Conservation (phyloP, 1,140 invertebrate species). For the Dermatophagoides farinae region DNA sequence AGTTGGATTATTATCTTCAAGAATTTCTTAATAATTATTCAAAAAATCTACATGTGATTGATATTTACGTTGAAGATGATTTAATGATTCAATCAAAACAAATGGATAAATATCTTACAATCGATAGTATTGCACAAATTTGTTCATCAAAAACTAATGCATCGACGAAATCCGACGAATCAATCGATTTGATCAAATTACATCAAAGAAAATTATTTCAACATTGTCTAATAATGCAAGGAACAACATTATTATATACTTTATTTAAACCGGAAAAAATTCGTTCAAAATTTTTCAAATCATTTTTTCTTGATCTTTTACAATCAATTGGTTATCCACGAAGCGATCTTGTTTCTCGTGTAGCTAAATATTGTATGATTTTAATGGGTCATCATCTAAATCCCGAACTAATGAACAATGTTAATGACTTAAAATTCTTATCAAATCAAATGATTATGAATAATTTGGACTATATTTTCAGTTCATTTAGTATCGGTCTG, state of each 20-base stretch:
- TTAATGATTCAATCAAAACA: neutral
- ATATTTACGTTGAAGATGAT: neutral
- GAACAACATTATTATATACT: neutral
- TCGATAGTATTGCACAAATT: neutral
- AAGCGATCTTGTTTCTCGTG: neutral
- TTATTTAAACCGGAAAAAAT: neutral
- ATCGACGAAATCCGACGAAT: neutral
- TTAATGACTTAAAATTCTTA: neutral
- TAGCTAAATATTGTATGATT: neutral
- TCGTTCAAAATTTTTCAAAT: neutral
- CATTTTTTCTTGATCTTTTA: neutral
- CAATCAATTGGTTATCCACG: neutral
- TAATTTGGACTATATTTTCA: conserved; percentile 3
- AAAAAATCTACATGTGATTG: neutral
- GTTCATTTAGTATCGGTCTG: neutral
- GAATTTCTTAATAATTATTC: neutral
- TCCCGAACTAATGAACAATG: neutral
- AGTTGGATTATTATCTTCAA: neutral
- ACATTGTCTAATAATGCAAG: conserved; percentile 3
- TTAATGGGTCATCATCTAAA: neutral
- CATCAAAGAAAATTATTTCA: neutral
- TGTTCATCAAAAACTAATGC: neutral
- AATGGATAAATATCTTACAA: neutral
- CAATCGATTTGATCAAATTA: neutral
- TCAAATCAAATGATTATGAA: neutral